phyloP scores from a whole-genome alignment of 1,140 invertebrate species.

The Telenomus remus region DNA sequence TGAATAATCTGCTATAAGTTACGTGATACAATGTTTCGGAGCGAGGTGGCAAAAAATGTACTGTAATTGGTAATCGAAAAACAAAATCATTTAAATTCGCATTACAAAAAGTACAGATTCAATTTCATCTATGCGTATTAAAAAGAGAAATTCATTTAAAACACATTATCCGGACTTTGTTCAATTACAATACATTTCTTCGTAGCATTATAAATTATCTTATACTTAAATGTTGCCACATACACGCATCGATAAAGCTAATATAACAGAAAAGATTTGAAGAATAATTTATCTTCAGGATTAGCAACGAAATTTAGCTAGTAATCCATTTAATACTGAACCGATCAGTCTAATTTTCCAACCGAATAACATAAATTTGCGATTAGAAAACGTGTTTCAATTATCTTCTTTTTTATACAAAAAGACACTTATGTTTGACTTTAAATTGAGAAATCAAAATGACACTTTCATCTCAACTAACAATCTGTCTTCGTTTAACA shows the following conservation, averaged over 20 bases:
- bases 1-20: constrained; percentile 38
- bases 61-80: constrained; percentile 16
- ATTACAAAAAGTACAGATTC: neutral
- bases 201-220: no score
- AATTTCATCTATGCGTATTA: neutral
- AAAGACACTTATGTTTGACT: neutral
- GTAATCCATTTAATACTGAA: constrained; percentile 41
- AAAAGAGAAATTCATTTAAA: no score
- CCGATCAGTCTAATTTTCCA: constrained; percentile 39
- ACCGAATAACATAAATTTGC: constrained; percentile 5
- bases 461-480: constrained; percentile 14
- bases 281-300: constrained; percentile 17
- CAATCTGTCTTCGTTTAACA: constrained; percentile 34
- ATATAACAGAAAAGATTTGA: neutral
- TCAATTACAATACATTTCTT: constrained; percentile 40
- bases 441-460: constrained; percentile 1
- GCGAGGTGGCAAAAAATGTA: constrained; percentile 53
- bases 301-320: constrained; percentile 34
- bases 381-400: neutral
- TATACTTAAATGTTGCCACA: constrained; percentile 15
- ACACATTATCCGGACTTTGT: neutral
- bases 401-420: no score
- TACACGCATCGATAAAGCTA: constrained; percentile 17
- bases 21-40: constrained; percentile 54
- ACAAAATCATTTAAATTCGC: neutral